Percentiles rank a stretch among this genome's conserved stretches.
Evolutionary conservation across 2,113 vertebrate genomes (phyloP).

Genomic region (Amblyopsis rosae): DNA sequence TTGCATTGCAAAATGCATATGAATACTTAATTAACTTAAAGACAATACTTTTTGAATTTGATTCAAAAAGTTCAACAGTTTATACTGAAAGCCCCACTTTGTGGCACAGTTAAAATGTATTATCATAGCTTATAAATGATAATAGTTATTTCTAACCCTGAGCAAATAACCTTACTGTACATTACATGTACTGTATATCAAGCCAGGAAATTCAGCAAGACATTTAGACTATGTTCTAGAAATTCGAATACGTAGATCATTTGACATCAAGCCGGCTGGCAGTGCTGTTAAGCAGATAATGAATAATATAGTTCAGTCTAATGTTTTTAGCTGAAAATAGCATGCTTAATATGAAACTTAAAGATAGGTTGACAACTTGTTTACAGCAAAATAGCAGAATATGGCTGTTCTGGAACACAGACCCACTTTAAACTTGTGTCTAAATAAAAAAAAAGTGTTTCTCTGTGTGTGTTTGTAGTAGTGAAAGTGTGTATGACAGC

Average conservation of each 20-base stretch:
- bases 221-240: not conserved
- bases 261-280: conserved; percentile 40
- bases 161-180: too few species aligned
- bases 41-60: too few species aligned
- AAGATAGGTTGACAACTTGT: not conserved
- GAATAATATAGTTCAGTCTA: conserved; percentile 18
- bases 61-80: too few species aligned
- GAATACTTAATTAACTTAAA: too few species aligned
- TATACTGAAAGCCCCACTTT: too few species aligned
- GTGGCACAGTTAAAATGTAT: too few species aligned
- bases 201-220: too few species aligned
- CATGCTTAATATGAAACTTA: conserved; percentile 15
- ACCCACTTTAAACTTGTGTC: conserved; percentile 32
- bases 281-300: conserved; percentile 25
- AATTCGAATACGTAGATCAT: conserved; percentile 33
- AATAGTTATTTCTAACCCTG: too few species aligned
- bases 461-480: conserved; percentile 3
- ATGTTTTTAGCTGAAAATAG: conserved; percentile 44
- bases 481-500: conserved; percentile 11
- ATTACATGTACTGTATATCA: too few species aligned
- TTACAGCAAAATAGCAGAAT: not conserved
- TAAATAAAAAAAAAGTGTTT: conserved; percentile 19
- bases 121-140: too few species aligned
- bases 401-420: conserved; percentile 1
- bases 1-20: too few species aligned